Evolutionary conservation across 2,888 invertebrate species (phyloP), one percentile per base, ranked within the genome.

Genomic region (Dryocosmus kuriphilus): DNA sequence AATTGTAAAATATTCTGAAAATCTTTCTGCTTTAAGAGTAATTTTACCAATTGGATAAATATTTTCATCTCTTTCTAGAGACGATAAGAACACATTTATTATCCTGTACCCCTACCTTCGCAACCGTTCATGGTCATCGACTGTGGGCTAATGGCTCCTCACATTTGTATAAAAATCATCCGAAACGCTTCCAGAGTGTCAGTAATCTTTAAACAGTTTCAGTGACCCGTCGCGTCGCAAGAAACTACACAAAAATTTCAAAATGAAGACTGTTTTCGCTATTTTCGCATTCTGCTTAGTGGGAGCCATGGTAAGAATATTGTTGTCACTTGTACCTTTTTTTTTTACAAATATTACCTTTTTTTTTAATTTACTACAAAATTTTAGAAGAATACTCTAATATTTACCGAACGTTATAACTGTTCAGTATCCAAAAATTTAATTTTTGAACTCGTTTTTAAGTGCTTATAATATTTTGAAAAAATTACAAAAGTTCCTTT

Each of bases 241-340:
- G 30, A 74, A 74, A 57, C 51, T 2, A 51, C 1, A 6, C 19
- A 67, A 22, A 35, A 76, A 35, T 24, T 32, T 55, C 62, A 81
- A 75, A 19, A 87, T 86, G 87, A 87, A 84, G 79, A 74, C 78
- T 74, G 78, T 84, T 74, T 77, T 82, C 41, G 78, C 84, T 71
- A 30, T 84, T 38, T 60, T 86, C n/a, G 79, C 82, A 24, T 57
- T 85, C 55, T 86, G 84, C 74, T 22, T 86, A 30, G 83, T 80
- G 30, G 82, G 83, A 32, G 82, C 82, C 51, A 78, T 80, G 14
- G 86, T 86, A 82, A 85, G 85, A 11, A 55, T 74, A 27, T 24
- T 24, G 30, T 51, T 14, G 8, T 32, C 19, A 30, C 14, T n/a
- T 65, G 30, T 63, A 32, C 24, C 8, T 63, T 19, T 24, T 62